phyloP scores from a whole-genome alignment of 2,797 vertebrate genomes.

The Salarias fasciatus region DNA sequence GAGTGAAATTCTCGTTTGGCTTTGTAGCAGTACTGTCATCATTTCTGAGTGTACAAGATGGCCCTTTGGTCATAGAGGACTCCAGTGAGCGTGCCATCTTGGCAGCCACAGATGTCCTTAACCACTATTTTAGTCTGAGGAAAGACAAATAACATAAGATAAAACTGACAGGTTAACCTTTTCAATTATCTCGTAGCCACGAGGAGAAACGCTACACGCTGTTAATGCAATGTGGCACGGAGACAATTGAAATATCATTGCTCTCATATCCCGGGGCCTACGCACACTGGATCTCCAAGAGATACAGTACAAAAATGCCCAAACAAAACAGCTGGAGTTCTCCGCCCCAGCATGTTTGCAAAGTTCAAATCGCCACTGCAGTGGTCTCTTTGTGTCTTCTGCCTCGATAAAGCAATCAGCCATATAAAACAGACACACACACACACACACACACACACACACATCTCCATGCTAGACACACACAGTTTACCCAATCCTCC shows the following conservation, averaged over 20 bases:
- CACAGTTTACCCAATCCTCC: constrained; percentile 67
- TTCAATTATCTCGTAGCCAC: constrained; percentile 72
- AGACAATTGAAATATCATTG: constrained; percentile 76
- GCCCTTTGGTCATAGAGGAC: constrained; percentile 46
- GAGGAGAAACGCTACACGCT: constrained; percentile 53
- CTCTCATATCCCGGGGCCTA: constrained; percentile 54
- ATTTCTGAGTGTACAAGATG: constrained; percentile 36
- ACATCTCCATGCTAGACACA: constrained; percentile 65
- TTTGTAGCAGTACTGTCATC: constrained; percentile 25
- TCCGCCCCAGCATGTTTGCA: constrained; percentile 31
- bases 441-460: constrained; percentile 43
- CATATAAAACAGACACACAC: constrained; percentile 39
- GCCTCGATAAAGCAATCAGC: constrained; percentile 63
- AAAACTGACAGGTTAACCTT: constrained; percentile 78
- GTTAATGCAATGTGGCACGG: constrained; percentile 68
- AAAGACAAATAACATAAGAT: constrained; percentile 63
- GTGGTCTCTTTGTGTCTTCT: constrained; percentile 41
- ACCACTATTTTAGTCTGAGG: constrained; percentile 45
- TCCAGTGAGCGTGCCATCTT: constrained; percentile 46
- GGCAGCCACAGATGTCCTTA: constrained; percentile 57
- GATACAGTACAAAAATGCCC: constrained; percentile 51
- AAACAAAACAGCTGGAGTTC: constrained; percentile 67
- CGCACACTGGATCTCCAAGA: constrained; percentile 47
- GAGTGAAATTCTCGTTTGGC: constrained; percentile 10
- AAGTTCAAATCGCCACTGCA: constrained; percentile 60